Evolutionary conservation across 2,888 invertebrate species (phyloP).

Genomic region (Neoaliturus tenellus): DNA sequence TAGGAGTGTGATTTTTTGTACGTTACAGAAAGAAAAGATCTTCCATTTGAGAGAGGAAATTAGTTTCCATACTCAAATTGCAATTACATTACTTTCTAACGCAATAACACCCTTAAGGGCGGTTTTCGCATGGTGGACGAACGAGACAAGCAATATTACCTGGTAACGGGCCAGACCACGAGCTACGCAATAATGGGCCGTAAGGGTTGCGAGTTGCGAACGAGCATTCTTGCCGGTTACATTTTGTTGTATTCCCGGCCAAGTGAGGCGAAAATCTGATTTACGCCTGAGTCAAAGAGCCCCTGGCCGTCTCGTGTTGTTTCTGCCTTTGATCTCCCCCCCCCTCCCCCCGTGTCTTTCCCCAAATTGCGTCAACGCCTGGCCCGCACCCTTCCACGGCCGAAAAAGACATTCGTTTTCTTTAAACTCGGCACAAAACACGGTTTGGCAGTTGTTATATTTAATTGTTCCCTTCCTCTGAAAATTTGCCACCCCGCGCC

Average conservation of each 20-base stretch:
- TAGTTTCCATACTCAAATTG: too few species aligned
- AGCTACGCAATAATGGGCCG: conserved; percentile 2
- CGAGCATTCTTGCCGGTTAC: conserved; percentile 26
- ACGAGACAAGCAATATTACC: not conserved
- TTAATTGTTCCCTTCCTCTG: not conserved
- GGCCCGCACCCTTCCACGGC: conserved; percentile 34
- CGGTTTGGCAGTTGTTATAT: not conserved
- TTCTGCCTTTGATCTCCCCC: conserved; percentile 49
- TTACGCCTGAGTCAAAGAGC: conserved; percentile 64
- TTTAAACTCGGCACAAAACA: conserved; percentile 1
- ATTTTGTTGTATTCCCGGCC: conserved; percentile 48
- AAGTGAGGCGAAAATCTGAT: conserved; percentile 68
- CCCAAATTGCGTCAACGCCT: conserved; percentile 56
- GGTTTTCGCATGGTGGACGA: not conserved
- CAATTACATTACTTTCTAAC: too few species aligned
- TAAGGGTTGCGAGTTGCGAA: not conserved
- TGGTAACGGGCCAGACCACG: not conserved
- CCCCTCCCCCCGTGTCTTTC: conserved; percentile 34
- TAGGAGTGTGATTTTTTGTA: too few species aligned
- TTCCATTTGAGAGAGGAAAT: too few species aligned
- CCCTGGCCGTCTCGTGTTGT: conserved; percentile 51
- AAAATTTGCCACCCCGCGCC: too few species aligned
- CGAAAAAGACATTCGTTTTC: conserved; percentile 29
- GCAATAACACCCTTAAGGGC: not conserved
- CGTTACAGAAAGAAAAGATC: too few species aligned